Evolutionary conservation across 2,888 invertebrate genomes (phyloP), one percentile per base, ranked within the genome.

Genomic region (Andrena bucephala): DNA sequence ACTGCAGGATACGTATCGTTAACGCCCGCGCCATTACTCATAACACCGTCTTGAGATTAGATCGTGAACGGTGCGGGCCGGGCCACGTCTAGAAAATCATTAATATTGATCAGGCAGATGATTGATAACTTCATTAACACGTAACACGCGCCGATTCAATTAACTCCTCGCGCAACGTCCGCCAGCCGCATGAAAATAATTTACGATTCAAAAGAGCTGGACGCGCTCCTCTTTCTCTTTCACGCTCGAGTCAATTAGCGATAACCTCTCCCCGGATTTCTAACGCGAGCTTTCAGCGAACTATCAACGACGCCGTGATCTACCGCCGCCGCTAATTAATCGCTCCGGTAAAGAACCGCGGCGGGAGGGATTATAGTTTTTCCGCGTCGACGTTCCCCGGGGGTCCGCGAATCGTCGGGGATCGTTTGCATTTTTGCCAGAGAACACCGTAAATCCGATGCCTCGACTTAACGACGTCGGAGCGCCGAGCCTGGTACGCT

Each of bases 81-180:
- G 57, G 36, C 75, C 62, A 16, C 59, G 63, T 69, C 81, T 81
- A 68, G 83, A 69, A 81, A 81, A 76, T 81, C 76, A 81, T 85
- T 82, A 85, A 82, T 85, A 82, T 82, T 79, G 76, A 79, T 77
- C 73, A 73, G 68, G 57, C 59, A 74, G 82, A 79, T 85, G 70
- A 63, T 66, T 71, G 85, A 85, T 79, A 85, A 80, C 77, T 73
- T 84, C 78, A 75, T 84, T 84, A 83, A 68, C 75, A 69, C 63
- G 72, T 57, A 71, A 57, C 75, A 75, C 81, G 63, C 33, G 72
- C 71, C 81, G 66, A 84, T 83, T 81, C 85, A 75, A 63, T 75
- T 81, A 81, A 66, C 82, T 42, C 24, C 57, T 31, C 68, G 77
- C 42, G 77, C 50, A 63, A 74, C 65, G 59, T 66, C 63, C 36